These are phyloP conservation scores for Catostylus mosaicus DNA, from an alignment of 30 jellyfish, hydroid and myxozoan species.

Conservation along the genomic window DNA sequence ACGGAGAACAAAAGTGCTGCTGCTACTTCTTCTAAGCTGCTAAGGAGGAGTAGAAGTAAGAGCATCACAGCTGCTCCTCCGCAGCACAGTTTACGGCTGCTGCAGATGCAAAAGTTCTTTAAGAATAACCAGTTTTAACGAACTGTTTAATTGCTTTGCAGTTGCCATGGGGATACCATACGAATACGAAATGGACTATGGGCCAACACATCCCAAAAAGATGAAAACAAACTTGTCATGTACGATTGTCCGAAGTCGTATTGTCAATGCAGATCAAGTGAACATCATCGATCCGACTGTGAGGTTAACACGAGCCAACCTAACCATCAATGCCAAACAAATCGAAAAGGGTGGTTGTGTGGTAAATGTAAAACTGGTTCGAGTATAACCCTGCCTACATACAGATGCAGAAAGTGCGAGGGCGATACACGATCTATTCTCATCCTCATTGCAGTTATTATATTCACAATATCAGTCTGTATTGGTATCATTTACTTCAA, in stretches of 20 bases:
- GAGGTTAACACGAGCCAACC: conserved; percentile 41
- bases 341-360: conserved; percentile 69
- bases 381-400: conserved; percentile 50
- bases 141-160: conserved; percentile 6
- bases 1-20: too few species aligned
- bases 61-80: too few species aligned
- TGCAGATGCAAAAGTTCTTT: too few species aligned
- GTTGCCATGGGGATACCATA: conserved; percentile 56
- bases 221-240: conserved; percentile 29
- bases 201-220: conserved; percentile 54
- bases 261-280: conserved; percentile 48
- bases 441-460: conserved; percentile 11
- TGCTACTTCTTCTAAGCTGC: too few species aligned
- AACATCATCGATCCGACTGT: conserved; percentile 34
- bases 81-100: too few species aligned
- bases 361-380: conserved; percentile 71
- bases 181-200: conserved; percentile 62
- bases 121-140: too few species aligned
- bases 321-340: conserved; percentile 55
- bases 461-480: conserved; percentile 18
- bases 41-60: too few species aligned
- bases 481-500: conserved; percentile 58
- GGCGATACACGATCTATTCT: conserved; percentile 10
- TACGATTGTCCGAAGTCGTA: conserved; percentile 53
- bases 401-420: conserved; percentile 60